phyloP scores from a whole-genome alignment of 2,888 invertebrate species.

The Vandiemenella viatica region DNA sequence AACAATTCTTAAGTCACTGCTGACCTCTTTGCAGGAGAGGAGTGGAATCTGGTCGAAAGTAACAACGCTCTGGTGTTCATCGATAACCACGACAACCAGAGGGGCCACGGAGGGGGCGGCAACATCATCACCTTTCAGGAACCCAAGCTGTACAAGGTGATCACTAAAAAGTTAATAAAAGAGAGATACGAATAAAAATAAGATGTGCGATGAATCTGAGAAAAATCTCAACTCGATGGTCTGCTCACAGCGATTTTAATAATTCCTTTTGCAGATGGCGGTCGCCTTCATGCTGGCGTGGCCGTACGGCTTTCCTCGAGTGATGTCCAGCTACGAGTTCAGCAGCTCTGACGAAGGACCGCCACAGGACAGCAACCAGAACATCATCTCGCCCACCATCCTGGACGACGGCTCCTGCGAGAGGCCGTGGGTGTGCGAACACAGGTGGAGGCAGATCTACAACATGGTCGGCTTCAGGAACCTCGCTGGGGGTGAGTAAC shows the following conservation, averaged over 20 bases:
- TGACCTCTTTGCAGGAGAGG: conserved; percentile 18
- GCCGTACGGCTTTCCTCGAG: conserved; percentile 31
- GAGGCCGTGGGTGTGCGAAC: conserved; percentile 28
- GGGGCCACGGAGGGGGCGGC: too few species aligned
- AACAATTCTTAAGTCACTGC: too few species aligned
- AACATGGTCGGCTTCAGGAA: conserved; percentile 30
- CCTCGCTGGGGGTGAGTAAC: conserved; percentile 23
- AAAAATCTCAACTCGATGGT: too few species aligned
- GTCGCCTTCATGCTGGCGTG: conserved; percentile 34
- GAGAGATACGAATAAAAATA: too few species aligned
- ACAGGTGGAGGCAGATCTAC: conserved; percentile 27
- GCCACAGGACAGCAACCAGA: conserved; percentile 22
- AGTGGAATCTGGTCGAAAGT: conserved; percentile 21
- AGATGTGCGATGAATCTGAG: too few species aligned
- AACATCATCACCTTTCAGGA: conserved; percentile 27
- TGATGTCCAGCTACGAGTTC: conserved; percentile 35
- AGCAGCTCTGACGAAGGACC: conserved; percentile 21
- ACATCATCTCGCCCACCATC: conserved; percentile 24
- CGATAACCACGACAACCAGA: conserved; percentile 39
- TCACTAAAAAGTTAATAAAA: too few species aligned
- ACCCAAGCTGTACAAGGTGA: conserved; percentile 28
- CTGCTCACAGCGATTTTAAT: too few species aligned
- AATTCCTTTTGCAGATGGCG: conserved; percentile 21
- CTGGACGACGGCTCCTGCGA: conserved; percentile 23
- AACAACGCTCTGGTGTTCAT: conserved; percentile 31